A percentile compares a stretch with the other conserved stretches of the same genome.
phyloP scores from a whole-genome alignment of 2,888 invertebrate species.

The Thymelicus acteon region DNA sequence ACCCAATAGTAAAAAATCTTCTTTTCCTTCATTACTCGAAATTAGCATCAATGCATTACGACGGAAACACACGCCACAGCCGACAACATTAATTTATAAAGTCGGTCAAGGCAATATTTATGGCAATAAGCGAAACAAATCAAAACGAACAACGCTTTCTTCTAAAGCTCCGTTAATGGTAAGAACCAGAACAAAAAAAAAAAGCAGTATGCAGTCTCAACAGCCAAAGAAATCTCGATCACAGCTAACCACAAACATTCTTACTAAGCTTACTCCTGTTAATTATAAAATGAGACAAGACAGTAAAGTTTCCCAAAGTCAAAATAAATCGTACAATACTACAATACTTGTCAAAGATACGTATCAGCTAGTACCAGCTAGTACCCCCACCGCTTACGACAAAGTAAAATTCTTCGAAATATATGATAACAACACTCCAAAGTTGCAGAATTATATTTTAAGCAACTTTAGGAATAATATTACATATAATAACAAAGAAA shows the following conservation, averaged over 20 bases:
- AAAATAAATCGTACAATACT: neutral
- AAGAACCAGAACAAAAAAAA: neutral
- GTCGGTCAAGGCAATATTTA: neutral
- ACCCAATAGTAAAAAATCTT: conserved; percentile 4
- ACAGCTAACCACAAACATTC: neutral
- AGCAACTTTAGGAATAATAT: neutral
- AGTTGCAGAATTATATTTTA: conserved; percentile 23
- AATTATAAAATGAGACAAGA: neutral
- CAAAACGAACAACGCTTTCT: conserved; percentile 2
- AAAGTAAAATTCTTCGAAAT: conserved; percentile 75
- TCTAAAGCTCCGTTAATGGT: conserved; percentile 1
- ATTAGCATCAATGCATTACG: conserved; percentile 8
- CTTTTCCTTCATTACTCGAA: conserved; percentile 8
- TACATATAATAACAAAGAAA: conserved; percentile 26
- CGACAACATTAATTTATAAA: conserved; percentile 7
- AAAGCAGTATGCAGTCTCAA: neutral
- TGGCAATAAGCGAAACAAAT: neutral
- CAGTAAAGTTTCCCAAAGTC: neutral
- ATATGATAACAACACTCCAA: conserved; percentile 63
- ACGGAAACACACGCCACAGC: neutral
- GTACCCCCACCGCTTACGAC: conserved; percentile 52
- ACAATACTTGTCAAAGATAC: too few species aligned
- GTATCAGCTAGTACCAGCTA: neutral
- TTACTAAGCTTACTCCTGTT: neutral
- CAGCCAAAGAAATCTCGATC: neutral